Evolutionary conservation across 2,113 vertebrate species (phyloP), one percentile per base, ranked within the genome.

Genomic region (Vulpes lagopus): DNA sequence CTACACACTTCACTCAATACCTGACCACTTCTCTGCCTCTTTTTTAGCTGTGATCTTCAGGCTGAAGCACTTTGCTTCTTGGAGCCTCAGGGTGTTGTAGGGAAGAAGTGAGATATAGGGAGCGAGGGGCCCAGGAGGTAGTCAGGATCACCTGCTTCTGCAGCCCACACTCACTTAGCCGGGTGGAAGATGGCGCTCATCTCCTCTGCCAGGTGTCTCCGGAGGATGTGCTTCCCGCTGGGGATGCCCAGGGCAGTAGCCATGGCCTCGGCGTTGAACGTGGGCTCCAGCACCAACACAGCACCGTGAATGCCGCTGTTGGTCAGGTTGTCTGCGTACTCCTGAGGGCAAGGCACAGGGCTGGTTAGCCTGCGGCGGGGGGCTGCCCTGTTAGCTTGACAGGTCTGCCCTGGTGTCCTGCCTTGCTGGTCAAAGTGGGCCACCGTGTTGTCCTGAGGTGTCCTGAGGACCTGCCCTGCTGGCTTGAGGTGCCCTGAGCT

Each of bases 301-400:
- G 99, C 99, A 0, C 99, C 99, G 0, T 99, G 99, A 30, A 99
- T 98, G 0, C 99, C 99, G 0, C 99, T 99, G 96, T 98, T 99
- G 30, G 98, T 98, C 76, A 99, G 99, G 96, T 96, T 99, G 94
- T 99, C 99, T 0, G 99, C 99, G 8, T 99, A 99, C 97, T 99
- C 99, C 99, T 99, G 96, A 89, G 51, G 87, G 57, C 76, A 5
- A 91, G 82, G 35, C 27, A 35, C 0, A 27, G 55, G 71, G 27
- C 16, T 2, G 55, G 57, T 62, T 6, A 38, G 94, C 27, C 71
- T 7, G 65, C 3, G 30, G 65, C 1, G 12, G 51, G 65, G 49
- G 35, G 4, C 20, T 2, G 0, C 25, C 11, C 65, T 10, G 14
- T 23, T 32, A 76, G 51, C 32, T 71, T 16, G 32, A 69, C 19